Conservation (phyloP, 2,888 invertebrate species). For the Apotomis betuletana region DNA sequence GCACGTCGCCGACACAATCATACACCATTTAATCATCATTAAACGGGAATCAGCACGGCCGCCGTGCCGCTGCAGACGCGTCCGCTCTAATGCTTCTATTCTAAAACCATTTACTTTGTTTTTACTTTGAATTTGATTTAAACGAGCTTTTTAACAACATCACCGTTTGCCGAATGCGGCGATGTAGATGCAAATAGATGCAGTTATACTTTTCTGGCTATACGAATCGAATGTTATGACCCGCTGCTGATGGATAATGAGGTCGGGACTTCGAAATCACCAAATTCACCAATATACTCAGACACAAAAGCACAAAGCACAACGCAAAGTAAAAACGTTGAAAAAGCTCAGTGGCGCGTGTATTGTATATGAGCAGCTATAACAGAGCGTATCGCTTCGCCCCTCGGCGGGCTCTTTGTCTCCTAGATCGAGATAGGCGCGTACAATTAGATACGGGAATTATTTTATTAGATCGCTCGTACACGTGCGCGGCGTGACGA, state of each 20-base stretch:
- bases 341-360: conserved; percentile 73
- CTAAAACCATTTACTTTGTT: conserved; percentile 59
- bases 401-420: conserved; percentile 74
- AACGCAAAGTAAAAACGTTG: conserved; percentile 52
- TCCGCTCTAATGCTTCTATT: conserved; percentile 63
- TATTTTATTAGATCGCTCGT: conserved; percentile 81
- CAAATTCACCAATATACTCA: conserved; percentile 49
- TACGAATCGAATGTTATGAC: not conserved
- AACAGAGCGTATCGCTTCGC: conserved; percentile 77
- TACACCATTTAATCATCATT: conserved; percentile 82
- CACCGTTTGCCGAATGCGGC: not conserved
- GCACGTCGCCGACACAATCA: conserved; percentile 75
- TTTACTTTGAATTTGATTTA: conserved; percentile 53
- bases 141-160: conserved; percentile 32
- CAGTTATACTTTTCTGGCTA: not conserved
- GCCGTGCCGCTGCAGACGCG: conserved; percentile 65
- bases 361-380: conserved; percentile 74
- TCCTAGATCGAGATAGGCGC: conserved; percentile 81
- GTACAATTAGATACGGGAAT: conserved; percentile 83
- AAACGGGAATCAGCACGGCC: conserved; percentile 76
- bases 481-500: conserved; percentile 83
- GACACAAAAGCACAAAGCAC: conserved; percentile 66
- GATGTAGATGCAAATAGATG: not conserved
- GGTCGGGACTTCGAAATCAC: conserved; percentile 57
- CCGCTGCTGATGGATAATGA: conserved; percentile 54